Conservation (phyloP, 92 coral and sea anemone species). For the Palythoa heliodiscus region DNA sequence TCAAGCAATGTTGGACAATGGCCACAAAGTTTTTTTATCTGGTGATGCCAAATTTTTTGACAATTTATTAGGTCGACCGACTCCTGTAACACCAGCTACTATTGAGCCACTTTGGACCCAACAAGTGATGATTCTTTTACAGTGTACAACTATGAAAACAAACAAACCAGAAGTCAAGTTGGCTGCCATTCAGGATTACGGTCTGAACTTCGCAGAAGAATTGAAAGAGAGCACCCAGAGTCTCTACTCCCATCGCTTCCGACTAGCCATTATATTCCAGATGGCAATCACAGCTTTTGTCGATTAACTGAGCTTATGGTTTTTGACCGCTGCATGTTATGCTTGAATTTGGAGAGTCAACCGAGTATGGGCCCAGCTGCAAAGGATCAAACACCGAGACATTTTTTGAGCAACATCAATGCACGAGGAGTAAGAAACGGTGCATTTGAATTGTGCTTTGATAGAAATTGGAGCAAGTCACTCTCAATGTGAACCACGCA, state of each 20-base stretch:
- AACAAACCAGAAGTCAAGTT: constrained; percentile 47
- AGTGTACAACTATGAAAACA: neutral
- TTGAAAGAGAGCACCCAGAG: constrained; percentile 43
- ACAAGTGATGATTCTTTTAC: neutral
- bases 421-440: constrained; percentile 55
- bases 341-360: constrained; percentile 13
- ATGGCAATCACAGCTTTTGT: constrained; percentile 52
- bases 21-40: constrained; percentile 24
- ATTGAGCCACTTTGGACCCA: neutral
- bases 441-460: constrained; percentile 37
- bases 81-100: too few relatives aligned
- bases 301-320: constrained; percentile 32
- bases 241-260: constrained; percentile 46
- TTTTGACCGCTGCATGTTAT: constrained; percentile 15
- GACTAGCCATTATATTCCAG: constrained; percentile 29
- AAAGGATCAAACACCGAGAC: constrained; percentile 43
- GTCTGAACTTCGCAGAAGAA: constrained; percentile 40
- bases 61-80: constrained; percentile 23
- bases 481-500: constrained; percentile 38
- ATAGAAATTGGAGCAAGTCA: constrained; percentile 38
- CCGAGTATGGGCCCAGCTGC: constrained; percentile 33
- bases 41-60: constrained; percentile 30
- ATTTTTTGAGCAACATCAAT: constrained; percentile 45
- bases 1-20: constrained; percentile 17
- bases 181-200: constrained; percentile 41